Percentiles rank a stretch among this genome's conserved stretches.
phyloP scores from a whole-genome alignment of 1,140 invertebrate genomes.

The Drosophila paulistorum region DNA sequence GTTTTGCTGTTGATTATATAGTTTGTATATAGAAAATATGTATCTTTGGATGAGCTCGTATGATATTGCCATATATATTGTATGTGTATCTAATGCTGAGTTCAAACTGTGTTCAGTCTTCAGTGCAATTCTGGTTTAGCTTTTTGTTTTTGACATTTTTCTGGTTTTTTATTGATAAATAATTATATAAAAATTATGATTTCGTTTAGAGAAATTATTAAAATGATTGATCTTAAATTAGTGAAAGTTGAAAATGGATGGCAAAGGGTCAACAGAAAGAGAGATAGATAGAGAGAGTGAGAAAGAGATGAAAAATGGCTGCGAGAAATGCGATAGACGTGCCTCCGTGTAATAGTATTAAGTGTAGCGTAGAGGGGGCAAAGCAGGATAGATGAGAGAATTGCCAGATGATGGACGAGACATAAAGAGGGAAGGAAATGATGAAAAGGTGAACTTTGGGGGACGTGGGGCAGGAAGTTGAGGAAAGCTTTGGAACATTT shows the following conservation, averaged over 20 bases:
- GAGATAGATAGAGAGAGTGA: not conserved
- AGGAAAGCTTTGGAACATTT: conserved; percentile 61
- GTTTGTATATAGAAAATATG: conserved; percentile 1
- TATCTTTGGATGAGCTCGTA: conserved; percentile 69
- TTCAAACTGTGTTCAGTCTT: conserved; percentile 64
- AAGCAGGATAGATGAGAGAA: conserved; percentile 20
- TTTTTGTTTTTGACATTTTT: conserved; percentile 17
- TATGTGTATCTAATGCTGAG: conserved; percentile 14
- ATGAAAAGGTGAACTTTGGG: conserved; percentile 1
- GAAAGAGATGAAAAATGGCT: conserved; percentile 61
- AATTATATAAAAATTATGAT: conserved; percentile 52
- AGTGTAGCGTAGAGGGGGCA: conserved; percentile 67
- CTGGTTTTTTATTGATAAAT: conserved; percentile 53
- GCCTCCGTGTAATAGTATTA: conserved; percentile 63
- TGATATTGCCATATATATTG: conserved; percentile 25
- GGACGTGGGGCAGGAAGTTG: not conserved
- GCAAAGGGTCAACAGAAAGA: not conserved
- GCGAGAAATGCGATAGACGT: conserved; percentile 82
- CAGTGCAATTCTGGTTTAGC: conserved; percentile 36
- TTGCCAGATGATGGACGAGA: conserved; percentile 8
- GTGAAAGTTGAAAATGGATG: conserved; percentile 14
- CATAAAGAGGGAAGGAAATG: conserved; percentile 19
- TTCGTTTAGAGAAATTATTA: conserved; percentile 45
- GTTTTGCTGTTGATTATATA: not conserved
- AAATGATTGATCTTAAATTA: conserved; percentile 49